phyloP scores from a whole-genome alignment of 1,140 invertebrate species.

The Saccostrea glomerata region DNA sequence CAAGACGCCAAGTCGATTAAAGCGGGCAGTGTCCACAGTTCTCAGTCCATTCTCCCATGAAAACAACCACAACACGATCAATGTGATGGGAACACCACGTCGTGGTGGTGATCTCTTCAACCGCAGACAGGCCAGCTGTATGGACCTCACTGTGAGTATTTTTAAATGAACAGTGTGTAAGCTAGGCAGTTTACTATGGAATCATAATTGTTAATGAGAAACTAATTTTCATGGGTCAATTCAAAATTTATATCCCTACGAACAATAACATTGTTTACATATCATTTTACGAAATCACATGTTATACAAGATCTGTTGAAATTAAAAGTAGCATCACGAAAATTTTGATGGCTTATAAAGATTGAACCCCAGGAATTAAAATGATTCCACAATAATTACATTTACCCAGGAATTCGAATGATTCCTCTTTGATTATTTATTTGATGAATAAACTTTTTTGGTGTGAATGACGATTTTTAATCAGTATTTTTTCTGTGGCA shows the following conservation, averaged over 20 bases:
- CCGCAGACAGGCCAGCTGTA: constrained; percentile 67
- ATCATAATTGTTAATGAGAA: too few relatives aligned
- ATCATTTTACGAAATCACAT: too few relatives aligned
- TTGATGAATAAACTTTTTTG: background rate
- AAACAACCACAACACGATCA: constrained; percentile 38
- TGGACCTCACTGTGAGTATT: constrained; percentile 70
- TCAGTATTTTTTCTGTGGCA: constrained; percentile 12
- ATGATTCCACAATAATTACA: too few relatives aligned
- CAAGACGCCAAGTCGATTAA: constrained; percentile 94
- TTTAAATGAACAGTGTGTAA: too few relatives aligned
- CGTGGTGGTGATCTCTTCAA: constrained; percentile 53
- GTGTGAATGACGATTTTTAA: background rate
- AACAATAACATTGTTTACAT: background rate
- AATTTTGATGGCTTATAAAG: too few relatives aligned
- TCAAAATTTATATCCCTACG: background rate
- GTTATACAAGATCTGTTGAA: too few relatives aligned
- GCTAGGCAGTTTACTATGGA: background rate
- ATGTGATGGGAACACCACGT: background rate
- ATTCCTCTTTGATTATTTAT: background rate
- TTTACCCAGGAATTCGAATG: too few relatives aligned
- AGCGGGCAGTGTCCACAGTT: constrained; percentile 92
- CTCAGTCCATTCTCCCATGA: constrained; percentile 66
- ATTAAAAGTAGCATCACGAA: too few relatives aligned
- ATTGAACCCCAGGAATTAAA: too few relatives aligned
- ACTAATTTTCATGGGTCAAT: background rate